Percentiles rank a stretch among this genome's conserved stretches.
These are phyloP conservation scores for zebrafish (Danio rerio) DNA, from an alignment of 2,113 vertebrate genomes.

Conservation along the genomic window DNA sequence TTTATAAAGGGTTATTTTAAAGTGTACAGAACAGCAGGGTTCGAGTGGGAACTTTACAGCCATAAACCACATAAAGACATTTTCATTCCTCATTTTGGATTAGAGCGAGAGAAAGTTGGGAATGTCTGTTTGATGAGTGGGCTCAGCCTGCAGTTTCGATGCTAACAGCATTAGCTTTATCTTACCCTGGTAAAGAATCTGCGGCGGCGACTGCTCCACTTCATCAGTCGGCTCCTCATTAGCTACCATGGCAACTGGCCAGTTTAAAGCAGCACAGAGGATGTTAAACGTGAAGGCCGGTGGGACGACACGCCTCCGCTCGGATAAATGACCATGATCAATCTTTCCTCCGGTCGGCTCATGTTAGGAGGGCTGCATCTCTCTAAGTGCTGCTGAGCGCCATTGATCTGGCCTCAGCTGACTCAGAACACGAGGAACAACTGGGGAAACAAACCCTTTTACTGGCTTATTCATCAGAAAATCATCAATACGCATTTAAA, in stretches of 20 bases:
- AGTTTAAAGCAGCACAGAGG: slow-evolving; percentile 52
- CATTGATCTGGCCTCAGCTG: slow-evolving; percentile 11
- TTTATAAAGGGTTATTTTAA: too few relatives aligned
- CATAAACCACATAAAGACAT: slow-evolving; percentile 8
- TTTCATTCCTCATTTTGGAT: slow-evolving; percentile 30
- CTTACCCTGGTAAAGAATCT: slow-evolving; percentile 70
- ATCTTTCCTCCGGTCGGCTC: slow-evolving; percentile 32
- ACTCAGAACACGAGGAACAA: neutral
- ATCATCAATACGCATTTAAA: neutral
- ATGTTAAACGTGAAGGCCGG: slow-evolving; percentile 50
- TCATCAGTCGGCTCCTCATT: slow-evolving; percentile 70
- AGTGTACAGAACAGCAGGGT: too few relatives aligned
- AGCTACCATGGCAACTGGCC: slow-evolving; percentile 66
- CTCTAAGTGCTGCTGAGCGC: neutral
- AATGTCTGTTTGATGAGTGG: slow-evolving; percentile 58
- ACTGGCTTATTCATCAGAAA: neutral
- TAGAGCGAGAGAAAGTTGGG: neutral
- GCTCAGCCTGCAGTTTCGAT: slow-evolving; percentile 41
- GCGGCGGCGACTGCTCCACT: slow-evolving; percentile 58
- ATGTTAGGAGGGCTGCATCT: neutral
- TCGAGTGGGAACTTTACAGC: too few relatives aligned
- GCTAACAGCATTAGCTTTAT: slow-evolving; percentile 60
- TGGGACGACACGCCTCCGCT: slow-evolving; percentile 33
- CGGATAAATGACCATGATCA: slow-evolving; percentile 56
- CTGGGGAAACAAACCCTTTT: neutral